These are phyloP conservation scores for Spongilla lacustris DNA, from an alignment of 37 sponge, comb jelly and placozoan species.

Conservation along the genomic window DNA sequence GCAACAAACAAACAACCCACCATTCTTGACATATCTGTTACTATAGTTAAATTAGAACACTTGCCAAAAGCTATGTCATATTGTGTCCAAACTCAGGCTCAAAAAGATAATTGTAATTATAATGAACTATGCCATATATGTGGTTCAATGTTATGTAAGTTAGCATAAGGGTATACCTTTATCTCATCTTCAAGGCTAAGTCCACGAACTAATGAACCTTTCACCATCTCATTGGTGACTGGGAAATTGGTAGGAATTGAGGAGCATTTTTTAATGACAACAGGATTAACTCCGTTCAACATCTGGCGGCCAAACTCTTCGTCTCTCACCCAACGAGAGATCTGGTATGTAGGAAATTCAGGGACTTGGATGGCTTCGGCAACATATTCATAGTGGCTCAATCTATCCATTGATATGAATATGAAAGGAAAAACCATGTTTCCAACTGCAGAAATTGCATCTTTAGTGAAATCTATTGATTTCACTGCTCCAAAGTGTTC, in stretches of 20 bases:
- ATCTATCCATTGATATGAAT: neutral
- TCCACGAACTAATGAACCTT: conserved; percentile 10
- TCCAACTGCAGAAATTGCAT: neutral
- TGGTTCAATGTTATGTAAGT: neutral
- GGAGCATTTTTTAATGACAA: conserved; percentile 38
- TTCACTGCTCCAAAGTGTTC: conserved; percentile 49
- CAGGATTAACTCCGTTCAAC: conserved; percentile 75
- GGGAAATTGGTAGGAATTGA: conserved; percentile 53
- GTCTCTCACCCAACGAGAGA: conserved; percentile 63
- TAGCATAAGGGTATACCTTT: conserved; percentile 30
- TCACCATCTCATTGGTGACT: conserved; percentile 45
- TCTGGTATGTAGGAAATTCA: neutral
- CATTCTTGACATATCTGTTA: too few species aligned
- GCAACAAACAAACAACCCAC: too few species aligned
- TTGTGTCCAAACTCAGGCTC: too few species aligned
- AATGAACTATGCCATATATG: neutral
- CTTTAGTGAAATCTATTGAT: conserved; percentile 16
- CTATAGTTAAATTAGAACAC: too few species aligned
- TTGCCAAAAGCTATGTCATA: too few species aligned
- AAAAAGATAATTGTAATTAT: too few species aligned
- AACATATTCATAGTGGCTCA: conserved; percentile 11
- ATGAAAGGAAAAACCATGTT: neutral
- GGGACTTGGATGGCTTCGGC: neutral
- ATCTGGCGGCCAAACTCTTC: conserved; percentile 77
- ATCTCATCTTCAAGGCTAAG: conserved; percentile 43